Evolutionary conservation across 2,888 invertebrate genomes (phyloP), one percentile per base, ranked within the genome.

Genomic region (Caradrina kadenii): DNA sequence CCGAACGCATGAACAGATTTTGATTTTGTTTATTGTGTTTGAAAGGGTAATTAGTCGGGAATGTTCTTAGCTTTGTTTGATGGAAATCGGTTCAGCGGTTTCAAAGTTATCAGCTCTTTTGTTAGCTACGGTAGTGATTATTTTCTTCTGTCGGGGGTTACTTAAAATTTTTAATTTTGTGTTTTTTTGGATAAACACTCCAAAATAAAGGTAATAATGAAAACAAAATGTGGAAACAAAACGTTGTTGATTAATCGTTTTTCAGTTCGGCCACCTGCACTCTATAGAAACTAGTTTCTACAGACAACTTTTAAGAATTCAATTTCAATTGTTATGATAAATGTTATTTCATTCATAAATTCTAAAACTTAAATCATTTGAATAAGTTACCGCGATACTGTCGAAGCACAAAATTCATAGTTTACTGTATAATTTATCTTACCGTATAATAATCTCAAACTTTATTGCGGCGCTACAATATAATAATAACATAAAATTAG

Each of bases 241-340:
- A 56, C n/a, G 55, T 59, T 53, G 54, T 60, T 69, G 69, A 78
- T 75, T 73, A 74, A 82, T 82, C 54, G 69, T 71, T 71, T 73
- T 56, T 55, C 49, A 63, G 68, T 52, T 80, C 62, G 69, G 39
- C 69, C 60, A 53, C 49, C 64, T 71, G 22, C 60, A 59, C 39
- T 63, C 53, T 50, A 55, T 21, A 15, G 42, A 64, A 69, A 73
- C 66, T 79, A 76, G 67, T 73, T 63, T 69, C 68, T 63, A 54
- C 62, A 55, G 22, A 67, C 45, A 59, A 48, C 68, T 72, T 69
- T 62, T 68, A 58, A 56, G 65, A 73, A 71, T 68, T 64, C 45
- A 50, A 73, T 81, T 73, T 58, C 58, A 17, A 69, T 60, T 63
- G 62, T 60, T 77, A 69, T 76, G 67, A 83, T 83, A 62, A 83